Percentiles rank a stretch among this genome's conserved stretches.
phyloP scores from a whole-genome alignment of 2,797 vertebrate genomes.

The Cheirogaleus major region DNA sequence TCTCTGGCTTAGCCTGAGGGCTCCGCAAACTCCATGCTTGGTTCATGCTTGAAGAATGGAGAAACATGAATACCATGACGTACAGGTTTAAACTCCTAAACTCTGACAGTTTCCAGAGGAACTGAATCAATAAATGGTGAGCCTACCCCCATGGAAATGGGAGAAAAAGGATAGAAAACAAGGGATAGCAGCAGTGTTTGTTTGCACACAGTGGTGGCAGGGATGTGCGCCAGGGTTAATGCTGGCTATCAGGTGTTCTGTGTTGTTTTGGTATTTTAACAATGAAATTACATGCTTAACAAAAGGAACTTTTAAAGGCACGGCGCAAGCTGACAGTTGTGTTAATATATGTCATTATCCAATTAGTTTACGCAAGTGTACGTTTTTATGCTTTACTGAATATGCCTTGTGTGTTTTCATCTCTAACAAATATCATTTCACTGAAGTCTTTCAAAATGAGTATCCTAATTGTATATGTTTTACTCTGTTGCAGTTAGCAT shows the following conservation, averaged over 20 bases:
- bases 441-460: conserved; percentile 69
- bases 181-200: background rate
- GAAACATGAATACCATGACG: background rate
- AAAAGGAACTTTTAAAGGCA: conserved; percentile 84
- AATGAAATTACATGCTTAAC: conserved; percentile 83
- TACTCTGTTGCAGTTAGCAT: conserved; percentile 55
- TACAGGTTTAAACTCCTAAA: conserved; percentile 46
- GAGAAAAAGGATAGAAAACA: background rate
- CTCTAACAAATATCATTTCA: conserved; percentile 63
- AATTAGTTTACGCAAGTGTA: conserved; percentile 82
- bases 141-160: background rate
- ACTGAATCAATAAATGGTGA: background rate
- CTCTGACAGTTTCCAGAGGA: conserved; percentile 62
- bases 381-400: conserved; percentile 80
- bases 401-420: conserved; percentile 78
- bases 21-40: conserved; percentile 7
- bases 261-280: conserved; percentile 79
- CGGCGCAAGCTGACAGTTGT: conserved; percentile 83
- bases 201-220: background rate
- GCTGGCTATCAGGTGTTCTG: conserved; percentile 69
- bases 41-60: background rate
- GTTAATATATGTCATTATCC: conserved; percentile 84
- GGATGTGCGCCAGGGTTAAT: background rate
- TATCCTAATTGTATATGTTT: conserved; percentile 65
- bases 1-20: background rate